A percentile compares a stretch with the other conserved stretches of the same genome.
Evolutionary conservation across 2,888 invertebrate genomes (phyloP).

Genomic region (Timandra comae): DNA sequence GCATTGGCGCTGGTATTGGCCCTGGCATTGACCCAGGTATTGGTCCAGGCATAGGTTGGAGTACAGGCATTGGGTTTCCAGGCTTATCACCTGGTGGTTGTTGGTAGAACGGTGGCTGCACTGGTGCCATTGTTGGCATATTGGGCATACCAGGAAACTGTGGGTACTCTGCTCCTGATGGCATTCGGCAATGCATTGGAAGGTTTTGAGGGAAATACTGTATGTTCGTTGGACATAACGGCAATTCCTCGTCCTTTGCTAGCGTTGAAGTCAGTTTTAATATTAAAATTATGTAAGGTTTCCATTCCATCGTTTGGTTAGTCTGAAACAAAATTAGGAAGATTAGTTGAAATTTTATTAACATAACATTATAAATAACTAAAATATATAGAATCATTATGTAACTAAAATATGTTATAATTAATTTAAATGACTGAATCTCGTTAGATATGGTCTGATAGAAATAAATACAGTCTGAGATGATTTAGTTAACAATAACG

Average conservation of each 20-base stretch:
- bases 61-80: constrained; percentile 18
- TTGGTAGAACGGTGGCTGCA: constrained; percentile 27
- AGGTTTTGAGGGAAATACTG: constrained; percentile 57
- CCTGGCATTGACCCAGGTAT: constrained; percentile 19
- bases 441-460: no score
- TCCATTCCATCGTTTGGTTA: constrained; percentile 28
- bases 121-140: constrained; percentile 15
- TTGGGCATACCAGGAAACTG: constrained; percentile 9
- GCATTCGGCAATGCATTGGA: constrained; percentile 68
- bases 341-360: no score
- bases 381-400: no score
- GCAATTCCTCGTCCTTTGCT: constrained; percentile 44
- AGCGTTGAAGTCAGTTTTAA: constrained; percentile 16
- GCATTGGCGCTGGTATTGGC: constrained; percentile 20
- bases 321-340: constrained; percentile 35
- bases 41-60: constrained; percentile 20
- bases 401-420: no score
- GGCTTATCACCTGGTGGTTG: constrained; percentile 4
- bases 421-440: no score
- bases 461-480: no score
- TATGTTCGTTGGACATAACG: constrained; percentile 53
- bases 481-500: no score
- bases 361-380: no score
- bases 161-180: constrained; percentile 24
- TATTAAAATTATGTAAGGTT: constrained; percentile 19